These are phyloP conservation scores for Stegodyphus dumicola DNA, from an alignment of 1,140 invertebrate species.

Conservation along the genomic window DNA sequence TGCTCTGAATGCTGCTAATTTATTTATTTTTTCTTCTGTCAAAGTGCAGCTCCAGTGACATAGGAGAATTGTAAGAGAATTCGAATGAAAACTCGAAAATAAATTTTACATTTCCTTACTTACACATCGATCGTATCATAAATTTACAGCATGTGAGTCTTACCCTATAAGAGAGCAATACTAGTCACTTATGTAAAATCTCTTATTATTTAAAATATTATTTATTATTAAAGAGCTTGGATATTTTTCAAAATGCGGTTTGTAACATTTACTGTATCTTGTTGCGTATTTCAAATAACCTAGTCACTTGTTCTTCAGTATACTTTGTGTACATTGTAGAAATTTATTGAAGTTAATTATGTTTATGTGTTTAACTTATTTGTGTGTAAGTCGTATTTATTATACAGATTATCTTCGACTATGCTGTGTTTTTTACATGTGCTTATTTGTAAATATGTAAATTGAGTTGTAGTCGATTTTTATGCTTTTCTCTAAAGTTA, in stretches of 20 bases:
- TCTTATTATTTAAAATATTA: background rate
- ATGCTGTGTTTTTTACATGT: background rate
- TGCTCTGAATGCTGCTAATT: no score
- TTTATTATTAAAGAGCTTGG: constrained; percentile 43
- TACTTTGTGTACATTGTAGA: constrained; percentile 26
- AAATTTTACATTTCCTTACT: no score
- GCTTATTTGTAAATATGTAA: constrained; percentile 52
- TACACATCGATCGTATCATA: no score
- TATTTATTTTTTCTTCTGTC: no score
- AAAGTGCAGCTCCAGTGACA: no score
- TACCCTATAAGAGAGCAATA: no score
- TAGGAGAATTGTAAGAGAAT: no score
- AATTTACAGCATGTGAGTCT: no score
- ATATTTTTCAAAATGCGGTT: constrained; percentile 48
- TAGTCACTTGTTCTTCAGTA: constrained; percentile 38
- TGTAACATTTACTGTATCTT: constrained; percentile 30
- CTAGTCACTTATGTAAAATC: background rate
- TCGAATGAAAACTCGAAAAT: no score
- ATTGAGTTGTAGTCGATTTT: constrained; percentile 30
- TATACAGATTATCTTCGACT: background rate
- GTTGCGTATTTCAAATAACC: constrained; percentile 24
- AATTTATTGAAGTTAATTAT: constrained; percentile 41
- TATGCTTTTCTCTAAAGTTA: constrained; percentile 20
- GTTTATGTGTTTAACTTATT: constrained; percentile 53
- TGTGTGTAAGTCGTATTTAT: constrained; percentile 56